These are phyloP conservation scores for Ciconia stormi DNA, from an alignment of 2,113 vertebrate genomes.

Conservation along the genomic window DNA sequence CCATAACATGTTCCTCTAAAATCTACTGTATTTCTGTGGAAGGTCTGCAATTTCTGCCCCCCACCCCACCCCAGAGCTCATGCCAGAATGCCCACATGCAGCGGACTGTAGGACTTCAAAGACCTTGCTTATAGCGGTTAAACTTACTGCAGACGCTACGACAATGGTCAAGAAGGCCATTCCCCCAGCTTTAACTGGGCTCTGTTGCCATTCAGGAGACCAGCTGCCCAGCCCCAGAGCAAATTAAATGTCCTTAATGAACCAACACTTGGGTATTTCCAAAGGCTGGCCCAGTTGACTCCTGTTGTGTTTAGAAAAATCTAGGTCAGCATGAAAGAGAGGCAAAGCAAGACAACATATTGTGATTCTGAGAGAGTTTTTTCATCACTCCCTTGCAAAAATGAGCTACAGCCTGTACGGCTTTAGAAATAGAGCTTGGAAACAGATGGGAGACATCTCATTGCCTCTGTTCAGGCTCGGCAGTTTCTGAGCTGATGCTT, in stretches of 20 bases:
- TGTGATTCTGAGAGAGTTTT: not conserved
- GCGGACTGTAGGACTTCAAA: not conserved
- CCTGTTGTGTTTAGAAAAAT: not conserved
- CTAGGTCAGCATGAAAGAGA: not conserved
- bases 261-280: not conserved
- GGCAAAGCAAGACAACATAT: not conserved
- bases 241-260: not conserved
- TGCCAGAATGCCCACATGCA: not conserved
- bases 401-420: not conserved
- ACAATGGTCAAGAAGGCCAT: rapidly evolving
- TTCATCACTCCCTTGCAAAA: not conserved
- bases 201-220: not conserved
- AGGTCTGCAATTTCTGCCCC: not conserved
- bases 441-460: not conserved
- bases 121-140: not conserved
- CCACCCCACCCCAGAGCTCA: rapidly evolving
- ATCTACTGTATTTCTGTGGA: not conserved
- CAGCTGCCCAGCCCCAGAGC: not conserved
- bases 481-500: not conserved
- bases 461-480: not conserved
- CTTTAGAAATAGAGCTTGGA: not conserved
- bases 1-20: not conserved
- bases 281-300: not conserved
- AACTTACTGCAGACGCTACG: not conserved
- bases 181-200: not conserved